Conservation (phyloP, 2,888 invertebrate genomes). For the Megastigmus dorsalis region DNA sequence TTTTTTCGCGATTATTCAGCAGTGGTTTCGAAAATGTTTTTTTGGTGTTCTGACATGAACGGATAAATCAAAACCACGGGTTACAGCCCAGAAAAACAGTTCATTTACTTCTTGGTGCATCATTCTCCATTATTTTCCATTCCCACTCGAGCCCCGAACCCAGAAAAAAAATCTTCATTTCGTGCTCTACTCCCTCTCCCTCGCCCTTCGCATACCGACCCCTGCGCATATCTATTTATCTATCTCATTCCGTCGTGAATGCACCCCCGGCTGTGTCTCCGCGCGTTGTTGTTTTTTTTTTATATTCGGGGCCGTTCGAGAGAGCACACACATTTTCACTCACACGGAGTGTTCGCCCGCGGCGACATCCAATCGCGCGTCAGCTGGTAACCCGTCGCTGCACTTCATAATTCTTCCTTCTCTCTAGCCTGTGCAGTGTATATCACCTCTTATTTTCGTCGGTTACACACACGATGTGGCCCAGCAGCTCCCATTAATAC, state of each 20-base stretch:
- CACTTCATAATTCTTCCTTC: background rate
- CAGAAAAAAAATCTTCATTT: slow-evolving; percentile 2
- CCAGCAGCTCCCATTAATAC: slow-evolving; percentile 7
- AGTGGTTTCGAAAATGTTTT: too few relatives aligned
- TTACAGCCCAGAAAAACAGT: too few relatives aligned
- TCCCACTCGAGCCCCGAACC: too few relatives aligned
- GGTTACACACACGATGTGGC: background rate
- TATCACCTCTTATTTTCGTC: slow-evolving; percentile 10
- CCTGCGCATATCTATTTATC: slow-evolving; percentile 2
- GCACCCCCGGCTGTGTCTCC: background rate
- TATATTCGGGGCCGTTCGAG: background rate
- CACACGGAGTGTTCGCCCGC: background rate
- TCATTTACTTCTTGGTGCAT: too few relatives aligned
- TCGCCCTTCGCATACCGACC: background rate
- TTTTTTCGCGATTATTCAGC: too few relatives aligned
- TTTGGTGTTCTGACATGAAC: too few relatives aligned
- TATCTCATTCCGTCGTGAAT: background rate
- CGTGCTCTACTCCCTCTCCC: background rate
- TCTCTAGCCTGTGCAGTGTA: too few relatives aligned
- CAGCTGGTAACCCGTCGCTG: slow-evolving; percentile 33
- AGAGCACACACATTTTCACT: background rate
- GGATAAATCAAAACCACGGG: too few relatives aligned
- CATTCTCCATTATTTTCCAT: slow-evolving; percentile 17
- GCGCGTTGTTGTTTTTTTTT: too few relatives aligned
- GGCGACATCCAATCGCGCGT: slow-evolving; percentile 15